Percentiles rank a stretch among this genome's conserved stretches.
These are phyloP conservation scores for Protobothrops flavoviridis DNA, from an alignment of 2,113 vertebrate genomes.

Conservation along the genomic window DNA sequence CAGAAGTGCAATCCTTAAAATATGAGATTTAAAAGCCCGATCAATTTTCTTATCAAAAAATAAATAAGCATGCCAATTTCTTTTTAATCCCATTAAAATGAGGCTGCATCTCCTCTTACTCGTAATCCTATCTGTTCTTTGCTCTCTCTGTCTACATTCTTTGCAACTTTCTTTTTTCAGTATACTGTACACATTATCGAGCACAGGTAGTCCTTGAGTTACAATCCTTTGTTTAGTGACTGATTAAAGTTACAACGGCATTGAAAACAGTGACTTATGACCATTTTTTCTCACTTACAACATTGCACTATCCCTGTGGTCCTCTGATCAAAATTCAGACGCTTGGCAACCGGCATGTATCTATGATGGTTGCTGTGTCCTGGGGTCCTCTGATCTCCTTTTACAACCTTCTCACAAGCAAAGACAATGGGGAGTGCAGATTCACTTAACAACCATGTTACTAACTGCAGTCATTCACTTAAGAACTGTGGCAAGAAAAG, in stretches of 20 bases:
- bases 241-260: not conserved
- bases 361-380: not conserved
- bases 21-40: too few relatives aligned
- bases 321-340: not conserved
- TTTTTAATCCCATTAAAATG: not conserved
- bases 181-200: not conserved
- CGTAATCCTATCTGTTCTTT: not conserved
- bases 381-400: not conserved
- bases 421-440: not conserved
- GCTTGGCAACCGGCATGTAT: not conserved
- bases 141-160: not conserved
- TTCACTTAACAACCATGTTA: not conserved
- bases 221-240: not conserved
- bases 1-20: too few relatives aligned
- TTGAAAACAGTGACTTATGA: not conserved
- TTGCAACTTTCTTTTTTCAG: not conserved
- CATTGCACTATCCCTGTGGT: not conserved
- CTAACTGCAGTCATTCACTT: too few relatives aligned
- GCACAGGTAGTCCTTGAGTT: not conserved
- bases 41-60: too few relatives aligned
- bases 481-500: not conserved
- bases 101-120: not conserved
- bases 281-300: not conserved
- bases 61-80: too few relatives aligned
- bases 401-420: not conserved